phyloP scores from a whole-genome alignment of 2,113 vertebrate species.

The Phoxinus phoxinus region DNA sequence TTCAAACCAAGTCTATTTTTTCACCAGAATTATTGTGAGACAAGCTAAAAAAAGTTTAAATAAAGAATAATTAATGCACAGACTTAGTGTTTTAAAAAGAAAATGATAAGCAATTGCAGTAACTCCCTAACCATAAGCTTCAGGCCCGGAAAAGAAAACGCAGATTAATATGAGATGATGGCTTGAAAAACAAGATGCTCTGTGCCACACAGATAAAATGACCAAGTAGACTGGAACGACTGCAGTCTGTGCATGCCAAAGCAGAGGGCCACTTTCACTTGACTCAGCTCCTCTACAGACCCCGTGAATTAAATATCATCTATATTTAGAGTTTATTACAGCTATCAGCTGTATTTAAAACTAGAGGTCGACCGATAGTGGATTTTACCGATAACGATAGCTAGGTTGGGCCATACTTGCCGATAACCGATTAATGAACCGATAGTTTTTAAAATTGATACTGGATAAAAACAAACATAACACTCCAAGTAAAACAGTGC shows the following conservation, averaged over 20 bases:
- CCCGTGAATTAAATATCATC: constrained; percentile 51
- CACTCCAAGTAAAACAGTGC: too few relatives aligned
- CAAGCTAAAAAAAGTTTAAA: neutral
- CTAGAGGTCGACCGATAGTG: too few relatives aligned
- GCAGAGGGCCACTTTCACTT: neutral
- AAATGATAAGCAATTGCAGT: neutral
- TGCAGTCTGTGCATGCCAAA: neutral
- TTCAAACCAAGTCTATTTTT: neutral
- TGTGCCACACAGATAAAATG: neutral
- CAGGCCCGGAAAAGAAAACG: neutral
- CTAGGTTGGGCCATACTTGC: too few relatives aligned
- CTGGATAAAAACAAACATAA: too few relatives aligned
- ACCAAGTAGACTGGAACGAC: neutral
- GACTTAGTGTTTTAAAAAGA: neutral
- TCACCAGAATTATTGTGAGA: neutral
- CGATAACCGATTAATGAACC: too few relatives aligned
- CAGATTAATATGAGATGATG: constrained; percentile 18
- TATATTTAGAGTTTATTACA: constrained; percentile 55
- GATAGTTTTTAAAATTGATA: too few relatives aligned
- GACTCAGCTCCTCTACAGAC: constrained; percentile 25
- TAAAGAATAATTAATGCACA: neutral
- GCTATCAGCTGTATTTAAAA: constrained; percentile 21
- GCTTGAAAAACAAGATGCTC: constrained; percentile 20
- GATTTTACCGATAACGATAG: too few relatives aligned
- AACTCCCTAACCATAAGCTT: neutral